Conservation (phyloP, 2,797 vertebrate genomes). For the Poeciliopsis turneri region DNA sequence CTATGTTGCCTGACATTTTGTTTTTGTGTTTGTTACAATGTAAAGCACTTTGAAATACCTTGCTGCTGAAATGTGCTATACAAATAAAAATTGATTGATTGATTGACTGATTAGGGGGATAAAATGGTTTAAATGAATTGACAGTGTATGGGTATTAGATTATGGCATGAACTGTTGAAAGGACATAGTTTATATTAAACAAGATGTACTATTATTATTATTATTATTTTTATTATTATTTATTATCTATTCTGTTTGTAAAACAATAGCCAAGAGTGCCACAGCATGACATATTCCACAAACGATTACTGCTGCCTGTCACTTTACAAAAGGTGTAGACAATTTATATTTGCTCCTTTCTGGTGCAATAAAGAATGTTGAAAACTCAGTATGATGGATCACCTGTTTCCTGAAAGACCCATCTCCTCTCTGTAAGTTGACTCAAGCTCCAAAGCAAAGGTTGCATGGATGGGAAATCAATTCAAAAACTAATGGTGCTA, state of each 20-base stretch:
- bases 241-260: neutral
- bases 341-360: conserved; percentile 30
- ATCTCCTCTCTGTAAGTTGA: conserved; percentile 12
- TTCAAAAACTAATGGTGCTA: conserved; percentile 25
- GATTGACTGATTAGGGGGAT: neutral
- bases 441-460: conserved; percentile 17
- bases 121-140: neutral
- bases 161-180: neutral
- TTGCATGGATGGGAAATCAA: conserved; percentile 28
- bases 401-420: conserved; percentile 3
- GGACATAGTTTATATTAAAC: neutral
- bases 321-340: conserved; percentile 17
- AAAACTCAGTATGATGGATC: conserved; percentile 30
- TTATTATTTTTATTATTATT: neutral
- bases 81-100: no score
- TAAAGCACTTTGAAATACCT: no score
- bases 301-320: neutral
- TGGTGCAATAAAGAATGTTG: neutral
- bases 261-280: neutral
- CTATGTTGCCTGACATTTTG: no score
- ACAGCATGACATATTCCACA: neutral
- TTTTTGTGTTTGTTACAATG: no score
- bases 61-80: no score
- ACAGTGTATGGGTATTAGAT: neutral
- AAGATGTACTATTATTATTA: neutral